Evolutionary conservation across 2,797 vertebrate species (phyloP), one percentile per base, ranked within the genome.

Genomic region (Phyllotis vaccarum): DNA sequence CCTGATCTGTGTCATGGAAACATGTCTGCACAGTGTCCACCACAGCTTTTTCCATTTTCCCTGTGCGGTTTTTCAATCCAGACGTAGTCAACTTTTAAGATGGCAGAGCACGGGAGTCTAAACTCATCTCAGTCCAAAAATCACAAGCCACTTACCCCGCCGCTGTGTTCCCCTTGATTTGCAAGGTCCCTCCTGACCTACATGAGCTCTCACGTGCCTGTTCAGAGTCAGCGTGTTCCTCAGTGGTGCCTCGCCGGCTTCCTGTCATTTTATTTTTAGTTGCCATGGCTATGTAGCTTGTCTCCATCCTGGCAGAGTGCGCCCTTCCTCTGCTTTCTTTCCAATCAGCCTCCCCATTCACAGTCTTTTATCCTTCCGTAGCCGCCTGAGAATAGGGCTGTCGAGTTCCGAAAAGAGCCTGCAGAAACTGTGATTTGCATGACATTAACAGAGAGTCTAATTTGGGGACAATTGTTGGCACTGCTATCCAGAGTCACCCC

Each of bases 1-100:
- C 11, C 29, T 0, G 0, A 3, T 17, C 54, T n/a, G 72, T 22
- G 7, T 19, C 11, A 1, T n/a, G 19, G 27, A 3, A 3, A 0
- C 0, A 7, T 22, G 27, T 19, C 14, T 34, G 6, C 21, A 40
- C 29, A 0, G 22, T 2, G n/a, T 37, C 12, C 2, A 10, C 34
- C 76, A 76, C 5, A 5, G n/a, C 37, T 34, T n/a, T 27, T 46
- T 8, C 21, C 74, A 5, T 22, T 68, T 13, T 1, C 1, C 1
- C 4, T 22, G 19, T 29, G 6, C 0, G 0, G 40, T 74, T 68
- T 40, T 9, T 49, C 46, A 0, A 5, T 37, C 58, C 76, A 1
- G 0, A 49, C 0, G 75, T 5, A 22, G 29, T 60, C 12, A 0
- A 46, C 13, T 10, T 40, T 91, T 24, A 34, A 43, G 37, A 37